These are phyloP conservation scores for Pitangus sulphuratus DNA, from an alignment of 2,797 vertebrate species.

Conservation along the genomic window DNA sequence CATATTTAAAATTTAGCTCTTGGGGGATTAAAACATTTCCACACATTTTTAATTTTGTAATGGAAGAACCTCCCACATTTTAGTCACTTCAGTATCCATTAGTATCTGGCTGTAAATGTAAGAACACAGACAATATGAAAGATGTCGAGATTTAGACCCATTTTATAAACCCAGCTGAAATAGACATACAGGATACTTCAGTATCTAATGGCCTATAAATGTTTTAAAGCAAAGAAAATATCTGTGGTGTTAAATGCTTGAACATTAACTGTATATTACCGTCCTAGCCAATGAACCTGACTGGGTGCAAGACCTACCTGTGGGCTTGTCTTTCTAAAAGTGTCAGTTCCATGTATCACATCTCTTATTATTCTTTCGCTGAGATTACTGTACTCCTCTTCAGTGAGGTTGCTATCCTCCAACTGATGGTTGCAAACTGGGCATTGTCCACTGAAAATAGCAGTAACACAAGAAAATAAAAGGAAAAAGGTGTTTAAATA, in stretches of 20 bases:
- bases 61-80: rapidly evolving
- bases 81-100: not conserved
- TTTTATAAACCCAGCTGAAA: not conserved
- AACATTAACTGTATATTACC: not conserved
- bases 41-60: not conserved
- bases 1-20: not conserved
- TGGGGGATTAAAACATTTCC: not conserved
- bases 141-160: not conserved
- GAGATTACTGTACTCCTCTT: conserved; percentile 87
- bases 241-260: not conserved
- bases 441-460: conserved; percentile 75
- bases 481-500: not conserved
- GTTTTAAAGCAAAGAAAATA: not conserved
- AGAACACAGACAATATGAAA: not conserved
- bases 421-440: conserved; percentile 74
- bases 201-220: not conserved
- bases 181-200: not conserved
- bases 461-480: not conserved
- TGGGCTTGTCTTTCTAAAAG: conserved; percentile 91
- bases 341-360: conserved; percentile 87
- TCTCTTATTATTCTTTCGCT: conserved; percentile 84
- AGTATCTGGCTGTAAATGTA: not conserved
- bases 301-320: conserved; percentile 75
- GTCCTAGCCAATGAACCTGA: not conserved
- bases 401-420: conserved; percentile 80